Evolutionary conservation across 2,113 vertebrate species (phyloP), one percentile per base, ranked within the genome.

Genomic region (Ascaphus truei): DNA sequence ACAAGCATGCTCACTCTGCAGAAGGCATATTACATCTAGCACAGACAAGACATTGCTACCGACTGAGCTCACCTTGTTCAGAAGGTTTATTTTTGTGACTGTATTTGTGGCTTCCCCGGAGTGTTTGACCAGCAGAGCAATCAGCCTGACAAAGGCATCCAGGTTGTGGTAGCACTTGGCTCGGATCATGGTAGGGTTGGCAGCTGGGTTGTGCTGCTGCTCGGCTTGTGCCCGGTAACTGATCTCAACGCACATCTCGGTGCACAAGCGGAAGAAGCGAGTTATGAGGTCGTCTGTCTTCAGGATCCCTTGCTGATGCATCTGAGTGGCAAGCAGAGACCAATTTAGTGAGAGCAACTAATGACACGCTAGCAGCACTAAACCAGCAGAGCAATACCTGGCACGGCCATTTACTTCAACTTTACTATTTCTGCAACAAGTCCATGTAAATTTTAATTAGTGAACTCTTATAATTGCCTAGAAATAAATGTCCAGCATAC

Each of bases 111-210:
- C 97, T 79, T 99, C 97, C 79, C 97, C 97, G 9, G 97, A 99
- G 83, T 99, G 97, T 75, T 99, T 99, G 68, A 99, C 97, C 26
- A 99, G 88, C 59, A 99, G 87, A 0, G 97, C 97, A 37, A 99
- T 99, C 37, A 99, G 94, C 41, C 97, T 80, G 8, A 99, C 97
- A 73, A 99, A 99, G 68, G 96, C 97, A 56, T 99, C 97, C 83
- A 99, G 85, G 78, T 98, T 99, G 78, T 99, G 96, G 82, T 98
- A 99, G 77, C 97, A 99, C 83, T 99, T 99, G 78, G 97, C 96
- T 62, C 97, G 85, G 65, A 98, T 99, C 88, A 99, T 98, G 1
- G 97, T 96, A 18, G 94, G 94, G 52, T 96, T 98, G 76, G 97
- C 94, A 36, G 97, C 93, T 13, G 97, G 97, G 72, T 98, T 98